Conservation (phyloP, 2,888 invertebrate species). For the Elegia similella region DNA sequence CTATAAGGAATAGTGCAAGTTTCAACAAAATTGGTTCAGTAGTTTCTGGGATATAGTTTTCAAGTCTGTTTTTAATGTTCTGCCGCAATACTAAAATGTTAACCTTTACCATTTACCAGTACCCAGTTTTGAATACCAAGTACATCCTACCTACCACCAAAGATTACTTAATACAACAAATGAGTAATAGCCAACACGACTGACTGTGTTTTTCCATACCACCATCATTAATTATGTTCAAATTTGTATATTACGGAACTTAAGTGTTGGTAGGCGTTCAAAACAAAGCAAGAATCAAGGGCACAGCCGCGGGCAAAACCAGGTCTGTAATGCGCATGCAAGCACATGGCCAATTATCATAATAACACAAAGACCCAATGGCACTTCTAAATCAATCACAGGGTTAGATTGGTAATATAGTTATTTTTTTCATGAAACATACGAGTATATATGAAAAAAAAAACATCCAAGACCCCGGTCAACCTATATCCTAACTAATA, state of each 20-base stretch:
- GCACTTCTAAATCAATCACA: constrained; percentile 11
- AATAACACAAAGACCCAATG: constrained; percentile 2
- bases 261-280: constrained; percentile 1
- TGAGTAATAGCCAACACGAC: background rate
- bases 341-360: constrained; percentile 8
- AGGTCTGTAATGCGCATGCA: background rate
- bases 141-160: no score
- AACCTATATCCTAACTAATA: no score
- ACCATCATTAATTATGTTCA: constrained; percentile 7
- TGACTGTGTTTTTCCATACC: constrained; percentile 2
- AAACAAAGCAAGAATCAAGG: constrained; percentile 9
- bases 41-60: no score
- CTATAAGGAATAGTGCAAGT: no score
- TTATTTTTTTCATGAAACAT: background rate
- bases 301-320: constrained; percentile 7
- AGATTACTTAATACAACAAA: background rate
- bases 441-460: background rate
- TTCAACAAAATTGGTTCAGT: no score
- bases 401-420: no score
- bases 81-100: no score
- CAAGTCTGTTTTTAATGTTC: no score
- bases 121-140: no score
- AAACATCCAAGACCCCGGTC: no score
- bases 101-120: no score
- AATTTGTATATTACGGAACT: background rate